Evolutionary conservation across 2,888 invertebrate species (phyloP), one percentile per base, ranked within the genome.

Genomic region (Quadriops clusia): DNA sequence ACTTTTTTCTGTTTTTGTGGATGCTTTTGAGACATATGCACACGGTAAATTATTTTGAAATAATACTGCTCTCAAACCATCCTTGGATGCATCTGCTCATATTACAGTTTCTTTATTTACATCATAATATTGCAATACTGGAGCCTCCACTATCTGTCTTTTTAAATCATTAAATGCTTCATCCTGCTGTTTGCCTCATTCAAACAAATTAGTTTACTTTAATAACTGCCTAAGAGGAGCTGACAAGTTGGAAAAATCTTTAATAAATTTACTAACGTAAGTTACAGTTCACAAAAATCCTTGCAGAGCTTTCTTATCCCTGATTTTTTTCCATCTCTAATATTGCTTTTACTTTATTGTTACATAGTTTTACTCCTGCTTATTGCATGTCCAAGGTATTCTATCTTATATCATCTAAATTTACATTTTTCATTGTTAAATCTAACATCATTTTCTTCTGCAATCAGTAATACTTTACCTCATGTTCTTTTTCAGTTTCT

Each of bases 331-430:
- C 9, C 23, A 28, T 28, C 2, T 33, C 7, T 5, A 7, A 3
- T 17, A 33, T 28, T 11, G 28, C 33, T 45, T n/a, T 9, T 23
- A 32, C 9, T 28, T 23, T 23, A 11, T 5, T 15, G 2, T 23
- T 13, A 28, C 28, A 28, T 22, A 15, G 3, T 18, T 8, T 2
- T 29, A 14, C 36, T 33, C 30, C 39, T 9, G 27, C 35, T 32
- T 20, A 39, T 33, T 22, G 18, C 10, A 36, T 25, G 23, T 22
- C 30, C 28, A 23, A 36, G 3, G 29, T 36, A 26, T 35, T 27
- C 30, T 33, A 42, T 7, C 10, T 29, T 15, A 36, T 25, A 30
- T 40, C 34, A n/a, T 30, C 23, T 18, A 35, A 8, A 22, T 41
- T 42, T n/a, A n/a, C n/a, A n/a, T n/a, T n/a, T n/a, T n/a, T n/a